phyloP scores from a whole-genome alignment of 2,797 vertebrate genomes.

The Sebastes matsubarae region DNA sequence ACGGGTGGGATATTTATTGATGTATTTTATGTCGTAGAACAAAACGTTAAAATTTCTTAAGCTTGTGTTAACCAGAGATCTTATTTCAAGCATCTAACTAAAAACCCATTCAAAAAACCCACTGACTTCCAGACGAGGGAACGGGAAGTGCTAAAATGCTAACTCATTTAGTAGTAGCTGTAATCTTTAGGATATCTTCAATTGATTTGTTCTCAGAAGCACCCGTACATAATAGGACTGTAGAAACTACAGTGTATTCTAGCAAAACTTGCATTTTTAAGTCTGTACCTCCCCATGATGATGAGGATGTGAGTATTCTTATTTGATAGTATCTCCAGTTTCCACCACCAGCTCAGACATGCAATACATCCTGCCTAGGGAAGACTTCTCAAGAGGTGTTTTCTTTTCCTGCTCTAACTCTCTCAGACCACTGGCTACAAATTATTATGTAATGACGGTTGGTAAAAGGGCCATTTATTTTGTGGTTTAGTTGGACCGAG shows the following conservation, averaged over 20 bases:
- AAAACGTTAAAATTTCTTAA: accelerated
- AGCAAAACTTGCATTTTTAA: not conserved
- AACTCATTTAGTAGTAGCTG: not conserved
- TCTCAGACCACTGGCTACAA: not conserved
- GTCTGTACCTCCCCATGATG: not conserved
- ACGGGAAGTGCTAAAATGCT: too few species aligned
- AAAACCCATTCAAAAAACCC: too few species aligned
- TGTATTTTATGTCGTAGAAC: too few species aligned
- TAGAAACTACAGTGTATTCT: not conserved
- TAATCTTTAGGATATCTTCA: not conserved
- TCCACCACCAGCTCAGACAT: not conserved
- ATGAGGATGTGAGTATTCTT: not conserved
- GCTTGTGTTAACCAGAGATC: too few species aligned
- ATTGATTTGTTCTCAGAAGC: not conserved
- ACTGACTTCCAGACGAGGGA: too few species aligned
- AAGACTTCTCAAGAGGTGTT: not conserved
- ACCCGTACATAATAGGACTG: too few species aligned
- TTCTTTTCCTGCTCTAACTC: not conserved
- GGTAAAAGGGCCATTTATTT: slow-evolving; percentile 1
- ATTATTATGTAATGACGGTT: not conserved
- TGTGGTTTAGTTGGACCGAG: not conserved
- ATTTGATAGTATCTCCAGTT: not conserved
- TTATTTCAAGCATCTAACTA: too few species aligned
- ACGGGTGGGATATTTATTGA: too few species aligned
- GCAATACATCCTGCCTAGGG: not conserved